These are phyloP conservation scores for Pantherophis vulpinus DNA, from an alignment of 2,797 vertebrate species.

Conservation along the genomic window DNA sequence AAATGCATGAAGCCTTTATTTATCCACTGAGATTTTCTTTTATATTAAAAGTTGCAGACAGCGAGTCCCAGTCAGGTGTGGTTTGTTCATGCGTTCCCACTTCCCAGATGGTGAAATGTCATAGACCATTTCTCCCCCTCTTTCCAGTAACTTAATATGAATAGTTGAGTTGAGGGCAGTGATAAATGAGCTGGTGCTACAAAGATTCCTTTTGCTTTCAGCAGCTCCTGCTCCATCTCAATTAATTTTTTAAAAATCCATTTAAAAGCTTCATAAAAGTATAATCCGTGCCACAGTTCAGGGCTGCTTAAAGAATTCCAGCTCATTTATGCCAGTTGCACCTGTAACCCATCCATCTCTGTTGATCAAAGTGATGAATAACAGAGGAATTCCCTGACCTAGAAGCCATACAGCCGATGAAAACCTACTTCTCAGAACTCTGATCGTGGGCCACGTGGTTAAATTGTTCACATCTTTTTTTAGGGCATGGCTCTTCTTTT, in stretches of 20 bases:
- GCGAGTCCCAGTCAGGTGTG: background rate
- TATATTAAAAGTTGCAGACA: background rate
- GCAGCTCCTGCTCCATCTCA: slow-evolving; percentile 40
- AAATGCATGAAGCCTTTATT: background rate
- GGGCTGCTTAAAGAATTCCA: slow-evolving; percentile 38
- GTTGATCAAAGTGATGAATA: slow-evolving; percentile 21
- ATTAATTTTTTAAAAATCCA: slow-evolving; percentile 39
- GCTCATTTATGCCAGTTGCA: slow-evolving; percentile 32
- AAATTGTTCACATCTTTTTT: background rate
- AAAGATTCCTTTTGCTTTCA: slow-evolving; percentile 10
- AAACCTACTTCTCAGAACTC: background rate
- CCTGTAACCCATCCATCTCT: slow-evolving; percentile 20
- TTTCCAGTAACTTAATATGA: slow-evolving; percentile 4
- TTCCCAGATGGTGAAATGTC: slow-evolving; percentile 4
- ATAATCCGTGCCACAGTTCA: slow-evolving; percentile 16
- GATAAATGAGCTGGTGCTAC: background rate
- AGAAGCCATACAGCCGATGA: fast-evolving
- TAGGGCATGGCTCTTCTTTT: background rate
- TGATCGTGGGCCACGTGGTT: background rate
- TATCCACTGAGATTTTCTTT: background rate
- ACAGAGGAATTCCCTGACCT: background rate
- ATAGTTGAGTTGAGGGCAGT: background rate
- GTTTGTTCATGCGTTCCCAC: background rate
- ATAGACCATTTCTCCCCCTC: background rate
- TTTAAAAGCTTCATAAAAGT: slow-evolving; percentile 54